These are phyloP conservation scores for Antedon mediterranea DNA, from an alignment of 53 echinoderm and acorn worm species.

Conservation along the genomic window DNA sequence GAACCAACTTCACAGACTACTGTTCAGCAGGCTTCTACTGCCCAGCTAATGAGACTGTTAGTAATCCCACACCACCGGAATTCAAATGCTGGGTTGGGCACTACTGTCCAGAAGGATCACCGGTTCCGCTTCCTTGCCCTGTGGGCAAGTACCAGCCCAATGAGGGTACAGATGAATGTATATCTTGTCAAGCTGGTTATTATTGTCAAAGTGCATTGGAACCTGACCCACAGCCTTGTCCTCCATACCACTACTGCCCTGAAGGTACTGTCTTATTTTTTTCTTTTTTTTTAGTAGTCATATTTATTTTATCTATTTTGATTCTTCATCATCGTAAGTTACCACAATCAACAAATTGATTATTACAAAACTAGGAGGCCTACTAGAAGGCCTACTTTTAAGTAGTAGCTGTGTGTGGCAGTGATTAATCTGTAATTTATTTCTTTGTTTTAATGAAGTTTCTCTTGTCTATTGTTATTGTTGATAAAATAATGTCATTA, in stretches of 20 bases:
- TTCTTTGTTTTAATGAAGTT: background rate
- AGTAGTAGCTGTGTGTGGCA: too few species aligned
- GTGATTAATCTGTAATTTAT: background rate
- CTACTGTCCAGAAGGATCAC: constrained; percentile 71
- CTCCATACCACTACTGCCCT: constrained; percentile 86
- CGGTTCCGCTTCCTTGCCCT: constrained; percentile 63
- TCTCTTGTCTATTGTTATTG: background rate
- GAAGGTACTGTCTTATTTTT: constrained; percentile 44
- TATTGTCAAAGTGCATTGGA: constrained; percentile 91
- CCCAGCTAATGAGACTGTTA: constrained; percentile 74
- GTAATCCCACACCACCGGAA: constrained; percentile 43
- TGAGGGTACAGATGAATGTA: constrained; percentile 53
- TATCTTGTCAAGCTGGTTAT: constrained; percentile 84
- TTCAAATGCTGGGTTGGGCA: constrained; percentile 76
- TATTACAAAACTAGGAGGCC: too few species aligned
- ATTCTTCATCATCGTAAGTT: too few species aligned
- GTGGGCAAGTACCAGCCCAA: constrained; percentile 95
- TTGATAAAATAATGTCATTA: background rate
- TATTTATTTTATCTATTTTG: too few species aligned
- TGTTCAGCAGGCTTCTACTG: constrained; percentile 85
- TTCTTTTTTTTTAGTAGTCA: too few species aligned
- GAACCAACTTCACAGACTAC: constrained; percentile 50
- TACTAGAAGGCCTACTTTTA: too few species aligned
- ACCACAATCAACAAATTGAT: too few species aligned
- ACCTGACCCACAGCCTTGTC: constrained; percentile 86